Base-by-base conservation (phyloP, 2,888 invertebrate species). In the Orthonychiurus folsomi region DNA sequence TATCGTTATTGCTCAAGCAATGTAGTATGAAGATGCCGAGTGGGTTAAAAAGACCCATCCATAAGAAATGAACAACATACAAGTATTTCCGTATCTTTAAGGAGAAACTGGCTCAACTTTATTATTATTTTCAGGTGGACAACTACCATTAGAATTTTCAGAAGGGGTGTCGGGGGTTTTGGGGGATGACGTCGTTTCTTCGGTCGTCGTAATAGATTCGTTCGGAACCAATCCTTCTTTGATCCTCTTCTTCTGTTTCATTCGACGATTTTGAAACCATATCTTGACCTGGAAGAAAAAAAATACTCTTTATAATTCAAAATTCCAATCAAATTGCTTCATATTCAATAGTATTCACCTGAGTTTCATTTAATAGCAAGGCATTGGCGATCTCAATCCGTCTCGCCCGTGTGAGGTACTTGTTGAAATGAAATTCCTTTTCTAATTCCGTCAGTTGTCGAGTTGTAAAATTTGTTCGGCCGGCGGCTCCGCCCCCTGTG, bases 391-490 rank as follows among this genome's bases (percentile, higher is more conserved):
- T 99, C 80, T 99, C 99, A 77, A 97, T 96, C 74, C 99, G 84
- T 71, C 97, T 82, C 50, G 95, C 96, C 73, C 97, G 81, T 50
- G 97, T 99, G 75, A 99, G 84, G 81, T 99, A 99, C 80, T 95
- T 96, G 81, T 96, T 96, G 80, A 95, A 97, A 79, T 97, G 97
- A 80, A 97, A 99, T 79, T 99, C 97, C 77, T 99, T 99, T 78
- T 99, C 99, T 71, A 99, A 83, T 79, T 99, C 99, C 1, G 97
- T 99, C 69, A 99, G 85, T 78, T 99, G 99, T 79, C 97, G 97
- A 80, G 97, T 99, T 72, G 96, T 96, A 81, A 99, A 99, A 81
- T 99, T 99, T 50, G 99, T 99, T 61, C 99, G 83, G 47, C 95
- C 95, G 18, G 92, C 81, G 55, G 80, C 76, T 18, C 76, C 75